phyloP scores from a whole-genome alignment of 2,797 vertebrate species.

The Acipenser transmontanus region DNA sequence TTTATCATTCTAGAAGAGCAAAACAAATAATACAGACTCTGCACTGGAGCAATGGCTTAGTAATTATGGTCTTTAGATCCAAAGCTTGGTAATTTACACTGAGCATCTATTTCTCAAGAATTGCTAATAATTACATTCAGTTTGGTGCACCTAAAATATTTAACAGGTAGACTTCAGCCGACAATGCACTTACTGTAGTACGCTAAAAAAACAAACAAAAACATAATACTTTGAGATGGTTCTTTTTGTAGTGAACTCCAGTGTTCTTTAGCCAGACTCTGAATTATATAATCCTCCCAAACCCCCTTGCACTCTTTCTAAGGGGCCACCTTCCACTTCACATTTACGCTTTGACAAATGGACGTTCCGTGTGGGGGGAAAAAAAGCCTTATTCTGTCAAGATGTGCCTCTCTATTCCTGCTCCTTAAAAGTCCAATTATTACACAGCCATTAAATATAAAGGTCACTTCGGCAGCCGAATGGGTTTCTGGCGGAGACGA shows the following conservation, averaged over 20 bases:
- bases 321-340: background rate
- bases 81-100: no score
- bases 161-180: no score
- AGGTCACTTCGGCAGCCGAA: slow-evolving; percentile 41
- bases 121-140: no score
- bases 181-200: no score
- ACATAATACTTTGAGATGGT: slow-evolving; percentile 7
- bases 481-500: slow-evolving; percentile 40
- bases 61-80: no score
- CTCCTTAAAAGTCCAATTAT: slow-evolving; percentile 38
- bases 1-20: background rate
- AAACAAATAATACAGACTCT: background rate
- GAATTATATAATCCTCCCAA: background rate
- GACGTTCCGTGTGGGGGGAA: background rate
- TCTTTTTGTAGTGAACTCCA: slow-evolving; percentile 11
- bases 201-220: background rate
- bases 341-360: background rate
- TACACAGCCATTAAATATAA: slow-evolving; percentile 39
- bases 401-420: slow-evolving; percentile 18
- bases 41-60: background rate
- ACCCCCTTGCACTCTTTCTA: background rate
- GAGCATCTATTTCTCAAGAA: no score
- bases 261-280: background rate
- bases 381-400: slow-evolving; percentile 15
- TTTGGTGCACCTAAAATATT: no score